Percentiles rank a stretch among this genome's conserved stretches.
Conservation (phyloP, 2,113 vertebrate species). For the Benthochromis sp. region DNA sequence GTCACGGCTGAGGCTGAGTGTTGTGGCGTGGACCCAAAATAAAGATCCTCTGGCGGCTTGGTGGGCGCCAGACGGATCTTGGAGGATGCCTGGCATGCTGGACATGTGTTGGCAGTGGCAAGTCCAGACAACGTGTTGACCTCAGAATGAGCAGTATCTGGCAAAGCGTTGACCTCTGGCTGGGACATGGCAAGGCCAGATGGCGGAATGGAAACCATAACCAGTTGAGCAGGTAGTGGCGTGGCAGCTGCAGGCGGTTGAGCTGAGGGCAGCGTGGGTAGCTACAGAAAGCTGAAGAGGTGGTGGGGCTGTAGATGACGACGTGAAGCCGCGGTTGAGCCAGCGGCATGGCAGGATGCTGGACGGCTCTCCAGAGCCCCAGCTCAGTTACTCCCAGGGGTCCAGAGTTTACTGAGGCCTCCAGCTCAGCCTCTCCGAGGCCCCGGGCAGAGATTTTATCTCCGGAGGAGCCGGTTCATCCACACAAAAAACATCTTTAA, state of each 20-base stretch:
- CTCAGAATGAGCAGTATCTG: neutral
- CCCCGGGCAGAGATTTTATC: too few relatives aligned
- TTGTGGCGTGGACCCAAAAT: neutral
- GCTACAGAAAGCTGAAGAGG: neutral
- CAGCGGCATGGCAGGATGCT: neutral
- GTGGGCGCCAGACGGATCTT: neutral
- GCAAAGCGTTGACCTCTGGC: neutral
- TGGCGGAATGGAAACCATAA: neutral
- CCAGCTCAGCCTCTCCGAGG: too few relatives aligned
- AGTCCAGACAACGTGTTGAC: accelerated
- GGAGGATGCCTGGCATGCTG: neutral
- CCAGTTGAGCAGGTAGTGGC: neutral
- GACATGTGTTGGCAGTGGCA: neutral
- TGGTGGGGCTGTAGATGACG: neutral
- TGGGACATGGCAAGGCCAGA: neutral
- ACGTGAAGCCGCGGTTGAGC: neutral
- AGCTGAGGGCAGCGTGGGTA: neutral
- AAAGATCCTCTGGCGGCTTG: neutral
- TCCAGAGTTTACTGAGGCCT: too few relatives aligned
- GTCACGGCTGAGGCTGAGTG: neutral
- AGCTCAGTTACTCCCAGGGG: too few relatives aligned
- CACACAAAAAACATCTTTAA: too few relatives aligned
- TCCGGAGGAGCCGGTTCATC: too few relatives aligned
- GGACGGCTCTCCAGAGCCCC: neutral
- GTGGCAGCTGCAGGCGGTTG: neutral